Conservation (phyloP, 2,113 vertebrate genomes). For the Callionymus lyra region DNA sequence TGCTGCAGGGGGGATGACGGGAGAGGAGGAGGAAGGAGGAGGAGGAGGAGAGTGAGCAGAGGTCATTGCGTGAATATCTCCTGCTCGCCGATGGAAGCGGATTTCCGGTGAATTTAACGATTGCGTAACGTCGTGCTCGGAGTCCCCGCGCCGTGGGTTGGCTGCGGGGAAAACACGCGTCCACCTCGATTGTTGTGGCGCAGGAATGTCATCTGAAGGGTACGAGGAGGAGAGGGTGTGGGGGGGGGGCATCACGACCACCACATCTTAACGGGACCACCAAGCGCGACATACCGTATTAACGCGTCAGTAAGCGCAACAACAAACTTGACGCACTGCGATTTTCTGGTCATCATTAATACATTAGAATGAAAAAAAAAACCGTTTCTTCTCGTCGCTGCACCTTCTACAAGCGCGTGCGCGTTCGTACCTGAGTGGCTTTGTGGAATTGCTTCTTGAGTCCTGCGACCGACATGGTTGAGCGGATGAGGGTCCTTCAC, state of each 20-base stretch:
- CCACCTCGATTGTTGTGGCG: not conserved
- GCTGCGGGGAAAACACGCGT: conserved; percentile 8
- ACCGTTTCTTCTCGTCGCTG: no score
- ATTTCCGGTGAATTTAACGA: conserved; percentile 51
- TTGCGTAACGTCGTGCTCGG: conserved; percentile 48
- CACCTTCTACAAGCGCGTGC: no score
- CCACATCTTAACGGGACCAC: conserved; percentile 1
- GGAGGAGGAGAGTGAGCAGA: conserved; percentile 35
- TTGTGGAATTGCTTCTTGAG: conserved; percentile 85
- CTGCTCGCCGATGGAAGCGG: conserved; percentile 24
- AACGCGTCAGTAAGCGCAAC: no score
- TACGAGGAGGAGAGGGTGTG: conserved; percentile 25
- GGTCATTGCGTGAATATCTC: conserved; percentile 40
- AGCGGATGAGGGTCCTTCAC: conserved; percentile 22
- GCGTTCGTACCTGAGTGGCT: conserved; percentile 78
- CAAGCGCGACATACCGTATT: no score
- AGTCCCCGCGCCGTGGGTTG: conserved; percentile 26
- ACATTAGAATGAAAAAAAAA: no score
- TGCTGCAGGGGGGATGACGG: no score
- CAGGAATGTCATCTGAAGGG: conserved; percentile 69
- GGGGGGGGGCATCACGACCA: conserved; percentile 7
- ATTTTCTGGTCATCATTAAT: no score
- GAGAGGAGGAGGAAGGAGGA: no score
- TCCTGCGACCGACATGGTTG: conserved; percentile 78
- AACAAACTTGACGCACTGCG: no score